Evolutionary conservation across 2,113 vertebrate genomes (phyloP).

Genomic region (Leucosticte australis): DNA sequence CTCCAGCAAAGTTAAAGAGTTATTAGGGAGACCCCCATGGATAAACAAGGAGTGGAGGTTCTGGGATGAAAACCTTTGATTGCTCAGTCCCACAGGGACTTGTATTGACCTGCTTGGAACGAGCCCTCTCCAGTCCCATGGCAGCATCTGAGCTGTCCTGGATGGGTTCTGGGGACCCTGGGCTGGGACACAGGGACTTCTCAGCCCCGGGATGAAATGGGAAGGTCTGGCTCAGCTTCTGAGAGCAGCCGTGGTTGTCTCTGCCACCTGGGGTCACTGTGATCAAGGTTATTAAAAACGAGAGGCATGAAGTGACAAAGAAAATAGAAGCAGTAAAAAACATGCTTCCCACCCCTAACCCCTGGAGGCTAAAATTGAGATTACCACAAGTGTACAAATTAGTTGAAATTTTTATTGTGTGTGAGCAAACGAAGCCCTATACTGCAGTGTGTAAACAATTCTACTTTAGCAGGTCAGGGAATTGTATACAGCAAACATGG

Average conservation of each 20-base stretch:
- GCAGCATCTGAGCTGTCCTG: neutral
- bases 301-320: neutral
- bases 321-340: neutral
- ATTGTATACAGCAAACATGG: neutral
- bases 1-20: neutral
- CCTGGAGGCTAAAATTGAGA: neutral
- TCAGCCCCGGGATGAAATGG: rapidly evolving
- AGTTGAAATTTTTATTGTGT: neutral
- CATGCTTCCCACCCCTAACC: neutral
- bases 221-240: neutral
- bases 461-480: neutral
- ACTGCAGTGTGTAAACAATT: neutral
- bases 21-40: neutral
- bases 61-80: neutral
- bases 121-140: neutral
- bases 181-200: neutral
- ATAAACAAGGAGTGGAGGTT: neutral
- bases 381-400: neutral
- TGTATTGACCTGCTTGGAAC: neutral
- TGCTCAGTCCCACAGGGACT: neutral
- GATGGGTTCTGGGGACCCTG: neutral
- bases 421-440: neutral
- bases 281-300: conserved; percentile 46
- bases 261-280: conserved; percentile 79
- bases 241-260: neutral